Conservation (phyloP, 2,797 vertebrate genomes). For the Melopsittacus undulatus region DNA sequence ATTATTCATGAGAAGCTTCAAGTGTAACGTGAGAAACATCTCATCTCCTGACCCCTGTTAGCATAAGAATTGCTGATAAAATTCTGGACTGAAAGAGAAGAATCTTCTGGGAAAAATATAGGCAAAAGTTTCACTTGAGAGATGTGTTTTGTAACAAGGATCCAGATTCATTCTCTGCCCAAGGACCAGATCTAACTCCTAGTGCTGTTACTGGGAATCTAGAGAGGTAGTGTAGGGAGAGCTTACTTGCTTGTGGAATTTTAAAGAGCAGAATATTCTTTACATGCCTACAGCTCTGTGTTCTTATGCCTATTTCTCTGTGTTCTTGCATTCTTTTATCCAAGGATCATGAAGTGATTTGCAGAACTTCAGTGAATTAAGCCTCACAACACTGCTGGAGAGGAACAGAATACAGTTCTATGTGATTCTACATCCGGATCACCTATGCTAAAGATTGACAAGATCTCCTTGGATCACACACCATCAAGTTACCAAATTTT, state of each 20-base stretch:
- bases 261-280: background rate
- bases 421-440: background rate
- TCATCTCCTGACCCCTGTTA: constrained; percentile 95
- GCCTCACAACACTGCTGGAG: background rate
- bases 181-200: background rate
- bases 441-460: background rate
- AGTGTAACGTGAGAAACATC: constrained; percentile 92
- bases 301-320: background rate
- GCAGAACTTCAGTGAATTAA: background rate
- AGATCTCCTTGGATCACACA: background rate
- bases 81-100: constrained; percentile 77
- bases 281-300: background rate
- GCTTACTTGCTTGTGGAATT: background rate
- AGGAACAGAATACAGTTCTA: background rate
- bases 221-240: background rate
- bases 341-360: background rate
- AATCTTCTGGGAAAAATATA: constrained; percentile 74
- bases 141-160: constrained; percentile 54
- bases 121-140: constrained; percentile 63
- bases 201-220: background rate
- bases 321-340: background rate
- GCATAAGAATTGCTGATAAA: constrained; percentile 89
- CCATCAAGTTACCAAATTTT: background rate
- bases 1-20: constrained; percentile 83
- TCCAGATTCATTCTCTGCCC: constrained; percentile 21